Base-by-base conservation (phyloP, 2,113 vertebrate species). In the Condylura cristata region DNA sequence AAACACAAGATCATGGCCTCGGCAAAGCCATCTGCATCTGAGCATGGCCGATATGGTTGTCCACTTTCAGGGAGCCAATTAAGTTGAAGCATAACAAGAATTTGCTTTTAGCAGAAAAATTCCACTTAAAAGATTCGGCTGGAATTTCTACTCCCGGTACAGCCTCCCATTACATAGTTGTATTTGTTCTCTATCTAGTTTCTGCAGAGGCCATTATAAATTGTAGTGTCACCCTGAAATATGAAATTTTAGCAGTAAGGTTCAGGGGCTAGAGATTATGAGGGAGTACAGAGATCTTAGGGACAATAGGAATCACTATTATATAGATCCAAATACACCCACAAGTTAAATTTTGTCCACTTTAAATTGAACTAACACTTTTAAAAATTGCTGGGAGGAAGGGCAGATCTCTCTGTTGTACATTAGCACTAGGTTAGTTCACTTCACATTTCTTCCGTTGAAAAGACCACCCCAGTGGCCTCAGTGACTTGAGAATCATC, bases 81-180 rank as follows among this genome's bases (percentile, higher is more conserved):
- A 72, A 32, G 30, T 80, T 76, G 76, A 72, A 51, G 89, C 37
- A 85, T 61, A 41, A 41, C 37, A 86, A 89, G 74, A 93, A 95
- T 68, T 78, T 78, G 48, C 41, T 95, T 89, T 94, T 56, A 91
- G 85, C 17, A 53, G 60, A 94, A 90, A 85, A 65, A 71, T 28
- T 82, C 18, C 48, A 79, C 48, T 82, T 96, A 65, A 75, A 83
- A 68, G 5, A 63, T 60, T 91, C 11, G 3, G 0, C 41, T 74
- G 79, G 75, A 81, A 90, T 89, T 68, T 81, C 61, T 80, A 51
- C 48, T 89, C 16, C 75, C 88, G 34, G 44, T 56, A 58, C 44
- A 84, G 61, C n/a, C 56, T 86, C 68, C 34, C 14, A n/a, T 66
- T 78, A 30, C 20, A 53, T 56, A 51, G 37, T 74, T 85, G 13